phyloP scores from a whole-genome alignment of 1,140 invertebrate genomes.

The Lepidurus apus region DNA sequence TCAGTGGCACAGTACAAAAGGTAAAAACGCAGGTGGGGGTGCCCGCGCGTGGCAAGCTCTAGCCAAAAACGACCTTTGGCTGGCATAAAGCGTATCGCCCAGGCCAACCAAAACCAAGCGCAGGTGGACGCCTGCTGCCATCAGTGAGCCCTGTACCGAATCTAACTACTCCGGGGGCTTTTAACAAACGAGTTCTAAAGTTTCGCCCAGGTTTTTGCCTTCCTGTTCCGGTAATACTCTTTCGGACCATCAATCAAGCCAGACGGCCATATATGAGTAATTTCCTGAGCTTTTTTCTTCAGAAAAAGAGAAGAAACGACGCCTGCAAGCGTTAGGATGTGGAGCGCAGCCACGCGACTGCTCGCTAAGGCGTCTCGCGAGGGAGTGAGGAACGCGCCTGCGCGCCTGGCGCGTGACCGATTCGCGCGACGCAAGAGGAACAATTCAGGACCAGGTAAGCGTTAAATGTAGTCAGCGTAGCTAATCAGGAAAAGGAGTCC shows the following conservation, averaged over 20 bases:
- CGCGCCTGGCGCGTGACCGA: neutral
- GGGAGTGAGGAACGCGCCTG: neutral
- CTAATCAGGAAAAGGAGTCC: neutral
- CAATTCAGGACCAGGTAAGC: neutral
- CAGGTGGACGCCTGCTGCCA: slow-evolving; percentile 16
- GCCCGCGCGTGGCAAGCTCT: slow-evolving; percentile 14
- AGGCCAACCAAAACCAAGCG: neutral
- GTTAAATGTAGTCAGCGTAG: neutral
- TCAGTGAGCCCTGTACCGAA: neutral
- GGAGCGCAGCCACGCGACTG: neutral
- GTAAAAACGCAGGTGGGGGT: slow-evolving; percentile 21
- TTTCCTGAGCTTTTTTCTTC: neutral
- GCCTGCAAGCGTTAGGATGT: neutral
- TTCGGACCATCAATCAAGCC: slow-evolving; percentile 4
- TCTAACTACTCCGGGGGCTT: neutral
- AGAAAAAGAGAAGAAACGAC: neutral
- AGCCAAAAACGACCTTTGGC: neutral
- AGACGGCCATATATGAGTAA: neutral
- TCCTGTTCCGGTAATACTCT: neutral
- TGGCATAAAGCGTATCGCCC: neutral
- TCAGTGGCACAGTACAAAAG: slow-evolving; percentile 13
- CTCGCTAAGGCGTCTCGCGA: neutral
- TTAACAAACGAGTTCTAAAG: neutral
- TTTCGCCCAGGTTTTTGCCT: slow-evolving; percentile 1
- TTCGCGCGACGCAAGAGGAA: neutral